phyloP scores from a whole-genome alignment of 2,113 vertebrate genomes.

The Forbesichthys agassizii region DNA sequence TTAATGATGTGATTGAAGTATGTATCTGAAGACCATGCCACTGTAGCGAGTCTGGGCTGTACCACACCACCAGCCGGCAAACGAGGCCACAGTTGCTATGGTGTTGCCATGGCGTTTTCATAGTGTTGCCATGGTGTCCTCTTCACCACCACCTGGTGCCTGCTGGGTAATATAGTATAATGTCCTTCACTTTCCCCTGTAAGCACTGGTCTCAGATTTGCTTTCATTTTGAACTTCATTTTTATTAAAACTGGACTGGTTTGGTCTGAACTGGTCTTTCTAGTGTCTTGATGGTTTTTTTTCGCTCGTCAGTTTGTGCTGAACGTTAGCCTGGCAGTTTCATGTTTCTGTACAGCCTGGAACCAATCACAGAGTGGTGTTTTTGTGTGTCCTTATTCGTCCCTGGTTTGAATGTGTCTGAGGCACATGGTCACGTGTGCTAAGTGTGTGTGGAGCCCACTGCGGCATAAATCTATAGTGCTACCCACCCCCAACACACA shows the following conservation, averaged over 20 bases:
- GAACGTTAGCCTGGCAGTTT: conserved; percentile 35
- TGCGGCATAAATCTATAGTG: conserved; percentile 37
- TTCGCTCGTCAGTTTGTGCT: conserved; percentile 22
- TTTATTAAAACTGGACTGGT: conserved; percentile 60
- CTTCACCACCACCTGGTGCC: conserved; percentile 73
- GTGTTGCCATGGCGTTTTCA: conserved; percentile 71
- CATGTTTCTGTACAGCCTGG: conserved; percentile 26
- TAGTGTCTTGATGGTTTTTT: conserved; percentile 3
- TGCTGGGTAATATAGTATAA: conserved; percentile 75
- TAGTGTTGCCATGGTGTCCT: conserved; percentile 73
- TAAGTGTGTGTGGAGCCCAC: conserved; percentile 31
- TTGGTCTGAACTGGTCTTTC: conserved; percentile 22
- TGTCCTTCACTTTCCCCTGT: conserved; percentile 59
- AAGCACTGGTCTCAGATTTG: conserved; percentile 56
- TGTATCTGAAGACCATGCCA: conserved; percentile 79
- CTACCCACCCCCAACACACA: conserved; percentile 14
- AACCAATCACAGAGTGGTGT: conserved; percentile 37
- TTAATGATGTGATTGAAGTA: conserved; percentile 76
- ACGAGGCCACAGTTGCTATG: conserved; percentile 71
- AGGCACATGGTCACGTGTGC: conserved; percentile 33
- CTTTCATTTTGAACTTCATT: conserved; percentile 21
- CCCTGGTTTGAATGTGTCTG: conserved; percentile 21
- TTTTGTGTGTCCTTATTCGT: conserved; percentile 4
- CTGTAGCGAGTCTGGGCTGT: conserved; percentile 80
- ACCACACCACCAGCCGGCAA: conserved; percentile 75